Percentiles rank a stretch among this genome's conserved stretches.
These are phyloP conservation scores for Hyposoter didymator DNA, from an alignment of 2,888 invertebrate genomes.

Conservation along the genomic window DNA sequence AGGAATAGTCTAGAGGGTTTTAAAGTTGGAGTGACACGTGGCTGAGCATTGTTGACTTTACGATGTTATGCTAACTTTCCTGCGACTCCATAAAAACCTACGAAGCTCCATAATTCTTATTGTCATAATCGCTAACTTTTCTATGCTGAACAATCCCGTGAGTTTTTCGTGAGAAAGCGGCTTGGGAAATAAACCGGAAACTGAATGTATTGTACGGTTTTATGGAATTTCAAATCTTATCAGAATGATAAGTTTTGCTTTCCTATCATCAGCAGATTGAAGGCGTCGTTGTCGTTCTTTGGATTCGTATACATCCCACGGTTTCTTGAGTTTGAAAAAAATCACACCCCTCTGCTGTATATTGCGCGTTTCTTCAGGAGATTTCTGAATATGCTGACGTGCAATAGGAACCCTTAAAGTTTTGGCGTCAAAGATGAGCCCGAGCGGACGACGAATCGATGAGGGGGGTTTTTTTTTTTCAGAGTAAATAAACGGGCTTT, in stretches of 20 bases:
- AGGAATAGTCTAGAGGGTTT: background rate
- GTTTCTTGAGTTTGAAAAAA: background rate
- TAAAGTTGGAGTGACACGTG: conserved; percentile 7
- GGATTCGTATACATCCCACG: background rate
- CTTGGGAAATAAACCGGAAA: background rate
- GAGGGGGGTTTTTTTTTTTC: conserved; percentile 1
- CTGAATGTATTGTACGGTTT: background rate
- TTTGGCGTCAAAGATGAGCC: conserved; percentile 22
- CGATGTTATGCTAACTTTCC: background rate
- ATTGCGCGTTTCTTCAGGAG: background rate
- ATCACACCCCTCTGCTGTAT: background rate
- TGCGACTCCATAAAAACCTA: background rate
- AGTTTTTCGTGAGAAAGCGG: background rate
- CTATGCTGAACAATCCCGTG: background rate
- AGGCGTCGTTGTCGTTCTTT: background rate
- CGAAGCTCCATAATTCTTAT: background rate
- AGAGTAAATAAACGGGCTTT: conserved; percentile 43
- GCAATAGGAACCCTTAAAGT: conserved; percentile 25
- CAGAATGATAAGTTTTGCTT: background rate
- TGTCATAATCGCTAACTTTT: background rate
- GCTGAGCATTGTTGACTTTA: background rate
- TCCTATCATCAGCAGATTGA: background rate
- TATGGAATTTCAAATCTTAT: background rate
- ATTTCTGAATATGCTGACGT: conserved; percentile 1
- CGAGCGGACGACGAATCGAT: background rate